These are phyloP conservation scores for Tringa solitaria DNA, from an alignment of 2,113 vertebrate species.

Conservation along the genomic window DNA sequence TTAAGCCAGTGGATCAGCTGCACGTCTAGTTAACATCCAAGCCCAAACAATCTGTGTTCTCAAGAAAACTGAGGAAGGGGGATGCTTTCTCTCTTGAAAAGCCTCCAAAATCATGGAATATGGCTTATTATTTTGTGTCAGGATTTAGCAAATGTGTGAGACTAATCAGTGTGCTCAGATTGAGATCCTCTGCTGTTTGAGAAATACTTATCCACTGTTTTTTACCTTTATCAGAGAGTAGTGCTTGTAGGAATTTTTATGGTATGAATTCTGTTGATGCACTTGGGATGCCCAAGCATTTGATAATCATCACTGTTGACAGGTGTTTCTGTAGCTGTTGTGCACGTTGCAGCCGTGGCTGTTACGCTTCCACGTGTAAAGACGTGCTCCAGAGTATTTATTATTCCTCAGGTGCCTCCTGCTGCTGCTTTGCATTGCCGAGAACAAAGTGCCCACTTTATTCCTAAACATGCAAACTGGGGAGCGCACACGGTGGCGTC, in stretches of 20 bases:
- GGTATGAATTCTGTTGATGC: neutral
- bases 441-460: fast-evolving
- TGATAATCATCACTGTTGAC: neutral
- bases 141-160: neutral
- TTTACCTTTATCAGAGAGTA: fast-evolving
- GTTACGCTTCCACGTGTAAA: fast-evolving
- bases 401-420: neutral
- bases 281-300: neutral
- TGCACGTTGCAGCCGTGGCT: neutral
- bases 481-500: fast-evolving
- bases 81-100: neutral
- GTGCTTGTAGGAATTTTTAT: neutral
- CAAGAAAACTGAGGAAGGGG: neutral
- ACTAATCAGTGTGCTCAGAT: neutral
- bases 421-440: neutral
- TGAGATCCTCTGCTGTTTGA: neutral
- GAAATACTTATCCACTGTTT: neutral
- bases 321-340: neutral
- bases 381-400: neutral
- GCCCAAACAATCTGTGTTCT: neutral
- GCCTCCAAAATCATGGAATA: neutral
- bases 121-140: neutral
- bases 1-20: neutral
- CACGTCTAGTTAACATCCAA: neutral
- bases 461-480: neutral